Percentiles rank a stretch among this genome's conserved stretches.
Conservation (phyloP, 2,888 invertebrate species). For the Aelia acuminata region DNA sequence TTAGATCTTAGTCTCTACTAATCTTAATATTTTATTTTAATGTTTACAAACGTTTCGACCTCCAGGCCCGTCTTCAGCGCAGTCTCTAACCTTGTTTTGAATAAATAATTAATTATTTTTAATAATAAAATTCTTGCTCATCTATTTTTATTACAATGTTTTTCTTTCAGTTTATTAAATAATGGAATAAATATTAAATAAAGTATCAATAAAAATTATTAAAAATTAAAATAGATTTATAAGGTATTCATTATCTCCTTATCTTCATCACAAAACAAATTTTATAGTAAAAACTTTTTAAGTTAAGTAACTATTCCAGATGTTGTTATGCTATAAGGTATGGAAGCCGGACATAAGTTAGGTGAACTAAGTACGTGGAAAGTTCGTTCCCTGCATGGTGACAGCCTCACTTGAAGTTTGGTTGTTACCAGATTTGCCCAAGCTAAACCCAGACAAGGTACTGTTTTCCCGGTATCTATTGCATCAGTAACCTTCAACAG, state of each 20-base stretch:
- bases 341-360: slow-evolving; percentile 71
- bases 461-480: slow-evolving; percentile 66
- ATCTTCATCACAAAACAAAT: slow-evolving; percentile 5
- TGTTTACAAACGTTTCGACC: too few relatives aligned
- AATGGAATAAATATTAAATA: too few relatives aligned
- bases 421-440: slow-evolving; percentile 79
- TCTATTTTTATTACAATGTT: too few relatives aligned
- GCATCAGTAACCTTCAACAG: slow-evolving; percentile 66
- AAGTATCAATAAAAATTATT: background rate
- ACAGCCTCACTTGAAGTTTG: slow-evolving; percentile 72
- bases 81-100: too few relatives aligned
- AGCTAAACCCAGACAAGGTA: slow-evolving; percentile 77
- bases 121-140: too few relatives aligned
- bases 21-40: too few relatives aligned
- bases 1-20: too few relatives aligned
- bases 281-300: background rate
- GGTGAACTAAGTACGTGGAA: slow-evolving; percentile 74
- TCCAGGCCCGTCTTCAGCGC: too few relatives aligned
- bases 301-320: slow-evolving; percentile 68
- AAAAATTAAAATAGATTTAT: background rate
- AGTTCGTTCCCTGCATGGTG: slow-evolving; percentile 63
- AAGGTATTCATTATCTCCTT: background rate
- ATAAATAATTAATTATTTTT: too few relatives aligned
- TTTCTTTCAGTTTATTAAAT: too few relatives aligned
- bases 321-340: slow-evolving; percentile 72